These are phyloP conservation scores for Cromileptes altivelis DNA, from an alignment of 2,113 vertebrate species.

Conservation along the genomic window DNA sequence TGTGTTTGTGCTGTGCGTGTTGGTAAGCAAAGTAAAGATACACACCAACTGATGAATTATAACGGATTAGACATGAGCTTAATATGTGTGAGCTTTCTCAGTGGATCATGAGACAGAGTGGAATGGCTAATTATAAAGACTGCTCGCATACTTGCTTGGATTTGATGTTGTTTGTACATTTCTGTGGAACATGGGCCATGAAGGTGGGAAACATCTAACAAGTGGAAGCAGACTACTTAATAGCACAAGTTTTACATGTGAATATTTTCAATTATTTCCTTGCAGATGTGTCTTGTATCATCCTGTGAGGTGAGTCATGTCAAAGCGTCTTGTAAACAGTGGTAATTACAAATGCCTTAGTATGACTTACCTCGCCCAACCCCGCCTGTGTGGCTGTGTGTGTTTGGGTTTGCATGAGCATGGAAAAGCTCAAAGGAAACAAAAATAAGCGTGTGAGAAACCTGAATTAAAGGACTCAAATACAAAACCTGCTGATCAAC, in stretches of 20 bases:
- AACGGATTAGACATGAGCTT: slow-evolving; percentile 42
- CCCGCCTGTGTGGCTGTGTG: background rate
- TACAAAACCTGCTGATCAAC: slow-evolving; percentile 55
- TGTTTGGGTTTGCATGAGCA: background rate
- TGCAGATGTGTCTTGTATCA: background rate
- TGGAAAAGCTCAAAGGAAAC: slow-evolving; percentile 34
- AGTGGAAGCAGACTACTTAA: slow-evolving; percentile 13
- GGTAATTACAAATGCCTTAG: background rate
- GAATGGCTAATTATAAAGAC: slow-evolving; percentile 28
- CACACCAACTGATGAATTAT: slow-evolving; percentile 31
- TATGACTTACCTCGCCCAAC: background rate
- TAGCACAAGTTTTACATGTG: background rate
- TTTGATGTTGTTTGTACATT: slow-evolving; percentile 12
- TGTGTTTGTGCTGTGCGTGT: background rate
- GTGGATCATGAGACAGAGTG: slow-evolving; percentile 26
- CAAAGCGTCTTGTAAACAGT: slow-evolving; percentile 5
- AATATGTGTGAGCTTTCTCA: slow-evolving; percentile 25
- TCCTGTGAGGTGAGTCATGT: background rate
- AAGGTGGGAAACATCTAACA: background rate
- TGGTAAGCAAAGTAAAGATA: background rate
- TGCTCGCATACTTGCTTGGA: background rate
- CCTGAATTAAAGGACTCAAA: slow-evolving; percentile 43
- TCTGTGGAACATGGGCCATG: background rate
- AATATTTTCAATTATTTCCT: background rate
- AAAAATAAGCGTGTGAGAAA: slow-evolving; percentile 18